These are phyloP conservation scores for Thecocarcelia acutangulata DNA, from an alignment of 2,888 invertebrate genomes.

Conservation along the genomic window DNA sequence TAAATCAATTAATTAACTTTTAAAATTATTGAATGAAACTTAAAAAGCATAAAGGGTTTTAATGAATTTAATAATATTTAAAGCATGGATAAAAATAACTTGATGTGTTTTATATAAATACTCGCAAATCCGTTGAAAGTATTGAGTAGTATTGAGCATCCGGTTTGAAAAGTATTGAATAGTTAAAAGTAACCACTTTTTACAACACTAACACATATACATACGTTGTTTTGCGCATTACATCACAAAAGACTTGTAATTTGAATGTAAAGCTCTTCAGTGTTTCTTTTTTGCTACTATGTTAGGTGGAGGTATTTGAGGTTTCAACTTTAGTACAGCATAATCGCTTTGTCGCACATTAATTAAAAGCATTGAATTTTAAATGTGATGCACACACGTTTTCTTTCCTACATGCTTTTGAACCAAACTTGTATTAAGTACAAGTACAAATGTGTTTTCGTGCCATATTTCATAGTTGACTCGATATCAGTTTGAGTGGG, in stretches of 20 bases:
- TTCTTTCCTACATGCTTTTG: not conserved
- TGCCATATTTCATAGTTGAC: not conserved
- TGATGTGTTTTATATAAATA: too few relatives aligned
- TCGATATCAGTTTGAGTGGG: constrained; percentile 6
- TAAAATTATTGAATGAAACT: too few relatives aligned
- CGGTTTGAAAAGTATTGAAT: too few relatives aligned
- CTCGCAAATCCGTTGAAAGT: too few relatives aligned
- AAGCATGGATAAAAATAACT: too few relatives aligned
- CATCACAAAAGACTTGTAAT: constrained; percentile 62
- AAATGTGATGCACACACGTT: constrained; percentile 27
- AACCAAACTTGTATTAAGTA: not conserved
- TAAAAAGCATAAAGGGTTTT: too few relatives aligned
- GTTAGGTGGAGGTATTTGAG: constrained; percentile 45
- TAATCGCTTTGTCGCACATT: constrained; percentile 49
- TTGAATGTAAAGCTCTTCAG: constrained; percentile 53
- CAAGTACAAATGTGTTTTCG: not conserved
- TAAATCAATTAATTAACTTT: too few relatives aligned
- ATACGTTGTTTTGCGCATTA: constrained; percentile 11
- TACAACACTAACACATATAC: too few relatives aligned
- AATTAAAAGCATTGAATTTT: constrained; percentile 55
- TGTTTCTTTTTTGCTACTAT: constrained; percentile 10
- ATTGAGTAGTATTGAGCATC: too few relatives aligned
- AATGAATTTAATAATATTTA: too few relatives aligned
- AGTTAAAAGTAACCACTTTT: too few relatives aligned
- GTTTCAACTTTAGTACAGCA: constrained; percentile 48